phyloP scores from a whole-genome alignment of 1,140 invertebrate genomes.

The Mesaphorura yosii region DNA sequence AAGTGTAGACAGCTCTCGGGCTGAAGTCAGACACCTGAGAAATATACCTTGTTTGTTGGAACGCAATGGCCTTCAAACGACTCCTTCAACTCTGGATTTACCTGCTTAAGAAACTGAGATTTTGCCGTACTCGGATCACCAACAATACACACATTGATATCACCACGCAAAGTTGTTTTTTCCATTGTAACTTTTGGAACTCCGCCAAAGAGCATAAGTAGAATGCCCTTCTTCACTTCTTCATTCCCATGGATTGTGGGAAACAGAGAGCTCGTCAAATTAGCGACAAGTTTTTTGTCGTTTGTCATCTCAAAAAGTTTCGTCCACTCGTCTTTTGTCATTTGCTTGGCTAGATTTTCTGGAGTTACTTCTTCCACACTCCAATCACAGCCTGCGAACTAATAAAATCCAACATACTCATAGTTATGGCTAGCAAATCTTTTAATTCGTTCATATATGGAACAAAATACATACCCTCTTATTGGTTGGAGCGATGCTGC shows the following conservation, averaged over 20 bases:
- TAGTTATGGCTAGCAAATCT: too few relatives aligned
- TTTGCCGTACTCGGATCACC: slow-evolving; percentile 99
- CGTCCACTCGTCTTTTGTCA: slow-evolving; percentile 90
- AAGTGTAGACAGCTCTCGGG: slow-evolving; percentile 93
- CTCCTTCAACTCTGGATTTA: slow-evolving; percentile 25
- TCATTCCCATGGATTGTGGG: slow-evolving; percentile 97
- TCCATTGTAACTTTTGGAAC: slow-evolving; percentile 91
- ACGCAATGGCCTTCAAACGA: too few relatives aligned
- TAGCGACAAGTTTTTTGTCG: slow-evolving; percentile 83
- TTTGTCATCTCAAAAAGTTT: slow-evolving; percentile 94
- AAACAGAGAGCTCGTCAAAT: slow-evolving; percentile 85
- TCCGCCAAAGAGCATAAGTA: slow-evolving; percentile 95
- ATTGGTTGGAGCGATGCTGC: slow-evolving; percentile 75
- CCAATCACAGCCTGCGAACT: slow-evolving; percentile 61
- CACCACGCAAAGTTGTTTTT: slow-evolving; percentile 73
- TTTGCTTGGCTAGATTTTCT: slow-evolving; percentile 83
- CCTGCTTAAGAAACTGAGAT: slow-evolving; percentile 90
- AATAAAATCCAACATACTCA: too few relatives aligned
- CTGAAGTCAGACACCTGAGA: slow-evolving; percentile 77
- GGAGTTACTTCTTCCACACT: slow-evolving; percentile 71
- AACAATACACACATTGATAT: slow-evolving; percentile 96
- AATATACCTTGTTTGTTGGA: slow-evolving; percentile 19
- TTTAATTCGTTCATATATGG: too few relatives aligned
- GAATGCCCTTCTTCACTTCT: slow-evolving; percentile 88
- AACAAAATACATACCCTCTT: slow-evolving; percentile 43